Percentiles rank a stretch among this genome's conserved stretches.
Conservation (phyloP, 2,888 invertebrate genomes). For the Philopedon plagiatum region DNA sequence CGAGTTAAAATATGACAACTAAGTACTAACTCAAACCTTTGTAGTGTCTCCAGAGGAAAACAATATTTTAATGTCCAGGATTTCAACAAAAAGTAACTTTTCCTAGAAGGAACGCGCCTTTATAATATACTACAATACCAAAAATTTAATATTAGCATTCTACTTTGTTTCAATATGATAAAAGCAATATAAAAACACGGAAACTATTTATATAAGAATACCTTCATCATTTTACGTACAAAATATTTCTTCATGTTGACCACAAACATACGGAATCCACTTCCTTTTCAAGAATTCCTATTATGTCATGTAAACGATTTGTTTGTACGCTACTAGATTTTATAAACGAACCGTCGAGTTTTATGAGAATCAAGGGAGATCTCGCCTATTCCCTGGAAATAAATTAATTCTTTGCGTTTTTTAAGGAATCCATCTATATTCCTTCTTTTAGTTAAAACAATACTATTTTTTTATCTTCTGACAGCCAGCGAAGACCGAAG, state of each 20-base stretch:
- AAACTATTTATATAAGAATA: background rate
- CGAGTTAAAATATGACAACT: too few species aligned
- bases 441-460: too few species aligned
- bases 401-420: too few species aligned
- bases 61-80: too few species aligned
- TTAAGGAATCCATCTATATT: too few species aligned
- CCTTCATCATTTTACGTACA: background rate
- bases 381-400: too few species aligned
- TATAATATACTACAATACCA: background rate
- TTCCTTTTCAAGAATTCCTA: background rate
- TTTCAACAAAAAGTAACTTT: too few species aligned
- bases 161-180: background rate
- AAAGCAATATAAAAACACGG: background rate
- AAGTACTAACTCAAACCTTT: too few species aligned
- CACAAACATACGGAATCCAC: background rate
- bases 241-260: background rate
- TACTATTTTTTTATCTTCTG: too few species aligned
- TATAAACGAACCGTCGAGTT: slow-evolving; percentile 1
- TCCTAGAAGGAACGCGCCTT: background rate
- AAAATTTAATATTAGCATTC: background rate
- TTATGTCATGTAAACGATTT: slow-evolving; percentile 3
- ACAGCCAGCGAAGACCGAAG: too few species aligned
- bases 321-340: background rate
- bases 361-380: background rate
- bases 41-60: too few species aligned